Conservation (phyloP, 1,140 invertebrate species). For the Zophobas morio region DNA sequence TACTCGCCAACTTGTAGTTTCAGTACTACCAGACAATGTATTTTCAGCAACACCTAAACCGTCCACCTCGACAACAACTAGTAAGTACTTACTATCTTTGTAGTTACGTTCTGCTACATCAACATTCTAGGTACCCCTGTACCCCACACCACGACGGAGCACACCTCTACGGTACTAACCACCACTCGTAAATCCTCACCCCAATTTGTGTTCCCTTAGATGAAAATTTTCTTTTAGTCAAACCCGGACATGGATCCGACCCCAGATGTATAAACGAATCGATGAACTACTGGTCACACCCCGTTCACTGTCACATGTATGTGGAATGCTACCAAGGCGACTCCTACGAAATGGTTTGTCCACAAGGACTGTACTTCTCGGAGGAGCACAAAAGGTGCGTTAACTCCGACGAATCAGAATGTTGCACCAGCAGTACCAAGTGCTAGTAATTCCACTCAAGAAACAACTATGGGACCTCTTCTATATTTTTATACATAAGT, state of each 20-base stretch:
- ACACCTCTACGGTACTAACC: too few species aligned
- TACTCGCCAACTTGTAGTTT: background rate
- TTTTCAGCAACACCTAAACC: background rate
- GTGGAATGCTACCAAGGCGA: conserved; percentile 6
- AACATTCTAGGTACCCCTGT: too few species aligned
- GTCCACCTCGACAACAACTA: background rate
- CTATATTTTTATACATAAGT: too few species aligned
- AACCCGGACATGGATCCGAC: background rate
- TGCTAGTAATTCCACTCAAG: conserved; percentile 3
- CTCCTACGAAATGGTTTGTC: conserved; percentile 1
- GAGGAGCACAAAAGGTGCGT: background rate
- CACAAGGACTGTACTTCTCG: conserved; percentile 7
- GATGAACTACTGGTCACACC: background rate
- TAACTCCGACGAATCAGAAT: background rate
- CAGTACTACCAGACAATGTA: background rate
- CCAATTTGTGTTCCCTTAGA: too few species aligned
- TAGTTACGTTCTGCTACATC: too few species aligned
- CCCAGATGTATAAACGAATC: background rate
- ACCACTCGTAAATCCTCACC: too few species aligned
- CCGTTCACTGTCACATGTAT: background rate
- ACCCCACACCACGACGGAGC: too few species aligned
- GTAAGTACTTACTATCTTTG: background rate
- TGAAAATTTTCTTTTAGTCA: too few species aligned
- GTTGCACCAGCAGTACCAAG: conserved; percentile 1
- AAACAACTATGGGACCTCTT: too few species aligned